Base-by-base conservation (phyloP, 2,888 invertebrate species). In the Eupithecia subumbrata region DNA sequence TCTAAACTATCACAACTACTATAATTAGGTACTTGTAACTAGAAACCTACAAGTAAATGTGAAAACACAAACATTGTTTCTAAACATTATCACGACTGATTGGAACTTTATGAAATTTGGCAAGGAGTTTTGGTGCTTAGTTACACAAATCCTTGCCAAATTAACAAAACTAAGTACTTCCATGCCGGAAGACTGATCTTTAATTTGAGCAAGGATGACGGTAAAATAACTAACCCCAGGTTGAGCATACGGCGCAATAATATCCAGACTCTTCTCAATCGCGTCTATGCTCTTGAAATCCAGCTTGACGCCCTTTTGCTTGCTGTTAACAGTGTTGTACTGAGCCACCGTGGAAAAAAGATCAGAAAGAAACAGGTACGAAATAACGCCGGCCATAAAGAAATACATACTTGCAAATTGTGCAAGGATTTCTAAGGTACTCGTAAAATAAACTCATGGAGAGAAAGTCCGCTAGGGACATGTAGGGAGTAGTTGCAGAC, bases 281-380 rank as follows among this genome's bases (percentile, higher is more conserved):
- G 97, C 97, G 68, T 97, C 97, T 66, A 97, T 96, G 1, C 96
- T 95, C 7, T 37, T 37, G 5, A 98, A 98, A 90, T 98, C 98
- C 67, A 99, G 92, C 88, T 99, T 99, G 1, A 98, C 96, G 0
- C 98, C 98, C 87, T 97, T 98, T 82, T 90, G 93, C 76, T 91
- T 91, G 5, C 87, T 91, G n/a, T n/a, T 91, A 14, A 88, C 88
- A 66, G 93, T 93, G 84, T 95, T 95, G 80, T 95, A 91, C 16
- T 91, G 88, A 18, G 96, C 89, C 56, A 97, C 96, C 0, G 94
- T 91, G 5, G 91, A 87, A 12, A 98, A 90, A 93, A 98, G 98
- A 22, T 96, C 95, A 0, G 96, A 94, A 34, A 98, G 94, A 1
- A 97, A 96, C 56, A 98, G 93, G 90, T 98, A 97, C 0, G 98